Evolutionary conservation across 2,113 vertebrate genomes (phyloP).

Genomic region (Isichthys henryi): DNA sequence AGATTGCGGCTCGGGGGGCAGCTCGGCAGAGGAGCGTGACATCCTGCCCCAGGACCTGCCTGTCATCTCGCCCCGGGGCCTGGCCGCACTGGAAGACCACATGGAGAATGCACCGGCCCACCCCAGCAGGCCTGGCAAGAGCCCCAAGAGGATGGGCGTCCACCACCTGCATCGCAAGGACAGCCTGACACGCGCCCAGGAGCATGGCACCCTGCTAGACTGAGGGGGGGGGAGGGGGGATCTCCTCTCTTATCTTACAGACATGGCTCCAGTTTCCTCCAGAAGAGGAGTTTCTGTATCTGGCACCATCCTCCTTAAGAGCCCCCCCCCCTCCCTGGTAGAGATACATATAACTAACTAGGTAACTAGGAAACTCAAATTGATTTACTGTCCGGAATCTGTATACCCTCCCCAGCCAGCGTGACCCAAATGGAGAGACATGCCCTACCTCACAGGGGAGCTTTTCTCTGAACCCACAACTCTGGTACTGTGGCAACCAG

Average conservation of each 20-base stretch:
- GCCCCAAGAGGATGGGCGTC: conserved; percentile 93
- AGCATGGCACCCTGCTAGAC: conserved; percentile 89
- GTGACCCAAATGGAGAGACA: background rate
- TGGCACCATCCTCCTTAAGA: background rate
- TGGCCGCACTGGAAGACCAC: conserved; percentile 42
- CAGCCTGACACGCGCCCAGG: conserved; percentile 89
- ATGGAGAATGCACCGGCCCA: conserved; percentile 44
- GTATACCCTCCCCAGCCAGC: background rate
- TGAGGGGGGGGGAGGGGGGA: conserved; percentile 43
- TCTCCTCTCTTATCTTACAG: background rate
- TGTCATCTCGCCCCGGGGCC: conserved; percentile 42
- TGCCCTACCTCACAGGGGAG: background rate
- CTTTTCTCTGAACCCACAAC: background rate
- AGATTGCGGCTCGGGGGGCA: conserved; percentile 54
- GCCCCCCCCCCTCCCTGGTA: background rate
- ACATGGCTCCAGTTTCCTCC: background rate
- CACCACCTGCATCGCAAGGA: conserved; percentile 95
- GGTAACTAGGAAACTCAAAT: background rate
- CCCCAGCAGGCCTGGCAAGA: conserved; percentile 69
- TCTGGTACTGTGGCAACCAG: background rate
- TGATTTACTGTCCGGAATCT: background rate
- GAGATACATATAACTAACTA: background rate
- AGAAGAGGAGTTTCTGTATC: background rate
- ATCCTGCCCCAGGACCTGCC: conserved; percentile 58
- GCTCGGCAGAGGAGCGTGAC: conserved; percentile 69